Conservation (phyloP, 2,888 invertebrate species). For the Brachycybe producta region DNA sequence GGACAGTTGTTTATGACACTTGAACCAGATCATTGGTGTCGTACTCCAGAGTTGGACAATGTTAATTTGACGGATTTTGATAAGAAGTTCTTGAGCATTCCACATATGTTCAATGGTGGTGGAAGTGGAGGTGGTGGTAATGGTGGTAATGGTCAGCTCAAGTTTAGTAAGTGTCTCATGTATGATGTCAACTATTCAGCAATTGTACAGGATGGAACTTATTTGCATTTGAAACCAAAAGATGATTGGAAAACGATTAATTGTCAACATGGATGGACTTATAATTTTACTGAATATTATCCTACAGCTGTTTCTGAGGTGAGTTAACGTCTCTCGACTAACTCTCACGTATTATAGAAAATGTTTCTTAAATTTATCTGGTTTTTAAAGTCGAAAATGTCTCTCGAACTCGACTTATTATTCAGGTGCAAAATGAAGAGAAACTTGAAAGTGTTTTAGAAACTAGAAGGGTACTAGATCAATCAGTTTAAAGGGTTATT, state of each 20-base stretch:
- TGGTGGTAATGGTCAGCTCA: not conserved
- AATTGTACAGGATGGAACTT: not conserved
- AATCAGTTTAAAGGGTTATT: no score
- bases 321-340: no score
- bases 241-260: slow-evolving; percentile 11
- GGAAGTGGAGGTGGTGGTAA: not conserved
- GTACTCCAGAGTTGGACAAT: slow-evolving; percentile 15
- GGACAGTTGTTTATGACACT: slow-evolving; percentile 19
- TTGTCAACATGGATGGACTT: slow-evolving; percentile 69
- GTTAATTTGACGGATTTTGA: slow-evolving; percentile 5
- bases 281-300: slow-evolving; percentile 50
- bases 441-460: no score
- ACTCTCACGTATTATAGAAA: no score
- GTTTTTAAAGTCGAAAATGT: no score
- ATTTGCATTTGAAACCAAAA: not conserved
- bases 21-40: slow-evolving; percentile 20
- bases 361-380: slow-evolving; percentile 21
- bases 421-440: no score
- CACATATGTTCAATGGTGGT: not conserved
- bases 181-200: slow-evolving; percentile 16
- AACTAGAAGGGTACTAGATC: no score
- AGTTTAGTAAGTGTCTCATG: slow-evolving; percentile 16
- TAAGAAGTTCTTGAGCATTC: slow-evolving; percentile 9
- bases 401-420: no score
- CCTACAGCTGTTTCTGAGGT: slow-evolving; percentile 79